These are phyloP conservation scores for Oryzias woworae DNA, from an alignment of 2,113 vertebrate species.

Conservation along the genomic window DNA sequence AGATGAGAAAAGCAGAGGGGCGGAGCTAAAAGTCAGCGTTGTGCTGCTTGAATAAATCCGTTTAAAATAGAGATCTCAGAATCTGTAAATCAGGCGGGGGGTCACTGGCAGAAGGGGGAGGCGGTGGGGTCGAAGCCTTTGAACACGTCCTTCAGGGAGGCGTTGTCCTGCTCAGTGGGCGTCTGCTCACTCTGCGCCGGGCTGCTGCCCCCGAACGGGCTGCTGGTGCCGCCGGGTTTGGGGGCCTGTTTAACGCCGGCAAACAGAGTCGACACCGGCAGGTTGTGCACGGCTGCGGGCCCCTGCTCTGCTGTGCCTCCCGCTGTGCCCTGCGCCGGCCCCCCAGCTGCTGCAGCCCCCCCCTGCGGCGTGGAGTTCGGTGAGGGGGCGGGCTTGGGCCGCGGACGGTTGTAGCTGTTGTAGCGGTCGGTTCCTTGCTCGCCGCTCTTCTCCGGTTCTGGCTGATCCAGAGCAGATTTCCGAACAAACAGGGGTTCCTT, in stretches of 20 bases:
- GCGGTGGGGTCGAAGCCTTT: slow-evolving; percentile 96
- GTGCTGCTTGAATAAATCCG: slow-evolving; percentile 3
- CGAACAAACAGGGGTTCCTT: slow-evolving; percentile 90
- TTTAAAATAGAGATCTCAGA: slow-evolving; percentile 77
- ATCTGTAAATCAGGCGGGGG: too few species aligned
- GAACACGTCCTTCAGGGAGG: slow-evolving; percentile 93
- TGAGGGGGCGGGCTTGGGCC: slow-evolving; percentile 79
- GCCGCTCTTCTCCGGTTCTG: slow-evolving; percentile 76
- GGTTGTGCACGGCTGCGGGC: slow-evolving; percentile 82
- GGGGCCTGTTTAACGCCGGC: slow-evolving; percentile 82
- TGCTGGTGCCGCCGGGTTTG: slow-evolving; percentile 80
- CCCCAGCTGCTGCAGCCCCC: slow-evolving; percentile 34
- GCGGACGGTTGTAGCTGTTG: slow-evolving; percentile 92
- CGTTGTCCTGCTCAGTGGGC: slow-evolving; percentile 82
- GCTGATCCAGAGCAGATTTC: slow-evolving; percentile 87
- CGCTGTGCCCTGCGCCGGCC: slow-evolving; percentile 29
- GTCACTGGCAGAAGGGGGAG: slow-evolving; percentile 93
- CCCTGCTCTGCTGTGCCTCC: slow-evolving; percentile 49
- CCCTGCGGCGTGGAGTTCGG: slow-evolving; percentile 53
- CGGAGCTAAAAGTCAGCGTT: not conserved
- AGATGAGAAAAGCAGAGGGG: too few species aligned
- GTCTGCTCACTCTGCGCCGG: slow-evolving; percentile 77
- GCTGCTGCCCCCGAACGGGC: slow-evolving; percentile 88
- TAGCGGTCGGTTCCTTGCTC: slow-evolving; percentile 83
- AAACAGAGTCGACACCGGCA: slow-evolving; percentile 86